These are phyloP conservation scores for Xanthia icteritia DNA, from an alignment of 2,888 invertebrate species.

Conservation along the genomic window DNA sequence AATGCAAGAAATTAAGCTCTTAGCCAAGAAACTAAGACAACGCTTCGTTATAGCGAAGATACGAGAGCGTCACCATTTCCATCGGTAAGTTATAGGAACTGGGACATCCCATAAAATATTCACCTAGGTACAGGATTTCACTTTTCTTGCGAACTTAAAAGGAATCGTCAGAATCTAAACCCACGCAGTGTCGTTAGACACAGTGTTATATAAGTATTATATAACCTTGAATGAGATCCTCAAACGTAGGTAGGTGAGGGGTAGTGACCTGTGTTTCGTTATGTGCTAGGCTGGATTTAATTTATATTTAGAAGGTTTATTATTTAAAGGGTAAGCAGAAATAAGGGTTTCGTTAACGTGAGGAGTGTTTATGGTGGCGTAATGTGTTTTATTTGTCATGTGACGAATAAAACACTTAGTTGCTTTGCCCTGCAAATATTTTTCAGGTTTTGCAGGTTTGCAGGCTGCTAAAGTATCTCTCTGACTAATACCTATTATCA, in stretches of 20 bases:
- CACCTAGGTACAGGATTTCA: slow-evolving; percentile 16
- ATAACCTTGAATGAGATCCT: slow-evolving; percentile 12
- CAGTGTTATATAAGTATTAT: no score
- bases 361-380: neutral
- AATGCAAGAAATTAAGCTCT: neutral
- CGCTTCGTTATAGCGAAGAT: neutral
- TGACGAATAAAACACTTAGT: neutral
- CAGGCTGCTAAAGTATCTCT: neutral
- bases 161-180: neutral
- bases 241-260: slow-evolving; percentile 4
- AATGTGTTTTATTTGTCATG: neutral
- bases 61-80: neutral
- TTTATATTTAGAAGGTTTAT: slow-evolving; percentile 31
- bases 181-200: slow-evolving; percentile 17
- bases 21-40: neutral
- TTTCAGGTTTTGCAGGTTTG: no score
- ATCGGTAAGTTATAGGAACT: neutral
- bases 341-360: neutral
- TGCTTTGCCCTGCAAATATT: accelerated
- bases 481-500: neutral
- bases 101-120: slow-evolving; percentile 18
- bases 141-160: slow-evolving; percentile 7
- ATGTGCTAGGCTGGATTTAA: slow-evolving; percentile 2
- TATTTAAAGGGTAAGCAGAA: slow-evolving; percentile 8
- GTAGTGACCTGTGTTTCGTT: slow-evolving; percentile 29